A percentile compares a stretch with the other conserved stretches of the same genome.
phyloP scores from a whole-genome alignment of 2,797 vertebrate species.

The Dryobates pubescens region DNA sequence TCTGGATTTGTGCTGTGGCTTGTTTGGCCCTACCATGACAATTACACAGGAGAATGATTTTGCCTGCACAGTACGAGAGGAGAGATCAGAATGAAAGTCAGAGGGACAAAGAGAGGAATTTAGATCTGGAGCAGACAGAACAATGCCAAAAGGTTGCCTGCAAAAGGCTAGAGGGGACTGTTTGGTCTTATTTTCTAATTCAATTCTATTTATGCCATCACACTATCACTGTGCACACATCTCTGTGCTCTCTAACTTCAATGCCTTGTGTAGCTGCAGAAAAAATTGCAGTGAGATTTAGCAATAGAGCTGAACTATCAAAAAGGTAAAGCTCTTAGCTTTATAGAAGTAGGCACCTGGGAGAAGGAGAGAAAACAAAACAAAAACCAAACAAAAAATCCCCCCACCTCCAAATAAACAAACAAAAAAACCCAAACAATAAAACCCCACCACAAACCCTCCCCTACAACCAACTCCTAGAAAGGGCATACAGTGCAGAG shows the following conservation, averaged over 20 bases:
- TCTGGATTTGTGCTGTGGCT: too few species aligned
- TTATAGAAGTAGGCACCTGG: background rate
- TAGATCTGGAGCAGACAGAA: background rate
- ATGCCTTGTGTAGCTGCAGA: background rate
- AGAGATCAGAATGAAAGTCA: background rate
- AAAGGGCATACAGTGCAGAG: background rate
- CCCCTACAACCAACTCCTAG: background rate
- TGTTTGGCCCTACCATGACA: too few species aligned
- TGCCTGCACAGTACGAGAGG: background rate
- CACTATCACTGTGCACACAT: background rate
- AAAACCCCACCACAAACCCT: too few species aligned
- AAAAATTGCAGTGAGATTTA: background rate
- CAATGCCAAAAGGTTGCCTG: background rate
- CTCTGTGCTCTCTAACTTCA: background rate
- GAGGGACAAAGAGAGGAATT: background rate
- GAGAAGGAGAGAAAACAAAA: background rate
- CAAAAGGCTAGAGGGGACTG: background rate
- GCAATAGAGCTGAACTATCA: background rate
- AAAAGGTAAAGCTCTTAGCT: background rate
- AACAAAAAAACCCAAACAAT: too few species aligned
- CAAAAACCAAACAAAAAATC: too few species aligned
- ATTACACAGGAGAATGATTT: background rate
- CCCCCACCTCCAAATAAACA: too few species aligned
- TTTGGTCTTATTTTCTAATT: background rate
- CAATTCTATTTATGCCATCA: background rate